Conservation (phyloP, 2,797 vertebrate species). For the Tamandua tetradactyla region DNA sequence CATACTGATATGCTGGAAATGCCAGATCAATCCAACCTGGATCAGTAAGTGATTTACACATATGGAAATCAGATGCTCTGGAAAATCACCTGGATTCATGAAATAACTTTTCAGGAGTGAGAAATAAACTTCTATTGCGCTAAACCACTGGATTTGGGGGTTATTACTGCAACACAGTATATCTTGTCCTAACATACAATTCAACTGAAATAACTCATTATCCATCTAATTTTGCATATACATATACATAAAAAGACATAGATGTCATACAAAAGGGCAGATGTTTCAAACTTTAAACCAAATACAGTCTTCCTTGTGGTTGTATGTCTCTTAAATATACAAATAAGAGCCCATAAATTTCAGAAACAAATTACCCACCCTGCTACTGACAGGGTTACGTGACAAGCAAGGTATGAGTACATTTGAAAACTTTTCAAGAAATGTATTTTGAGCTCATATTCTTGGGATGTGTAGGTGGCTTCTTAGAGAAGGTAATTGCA, state of each 20-base stretch:
- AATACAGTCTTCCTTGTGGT: neutral
- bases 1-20: neutral
- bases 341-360: neutral
- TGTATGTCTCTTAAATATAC: neutral
- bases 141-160: neutral
- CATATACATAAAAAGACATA: neutral
- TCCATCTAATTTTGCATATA: neutral
- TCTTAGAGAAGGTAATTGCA: neutral
- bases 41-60: neutral
- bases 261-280: neutral
- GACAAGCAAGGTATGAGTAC: neutral
- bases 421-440: slow-evolving; percentile 22
- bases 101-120: neutral
- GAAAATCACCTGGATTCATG: neutral
- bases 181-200: neutral
- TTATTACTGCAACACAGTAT: neutral
- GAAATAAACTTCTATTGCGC: neutral
- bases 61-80: neutral
- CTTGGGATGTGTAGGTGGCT: neutral
- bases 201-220: slow-evolving; percentile 33
- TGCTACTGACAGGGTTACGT: neutral
- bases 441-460: slow-evolving; percentile 48
- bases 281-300: neutral
- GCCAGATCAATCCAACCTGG: neutral
- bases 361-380: neutral